A percentile compares a stretch with the other conserved stretches of the same genome.
phyloP scores from a whole-genome alignment of 2,113 vertebrate genomes.

The Engystomops pustulosus region DNA sequence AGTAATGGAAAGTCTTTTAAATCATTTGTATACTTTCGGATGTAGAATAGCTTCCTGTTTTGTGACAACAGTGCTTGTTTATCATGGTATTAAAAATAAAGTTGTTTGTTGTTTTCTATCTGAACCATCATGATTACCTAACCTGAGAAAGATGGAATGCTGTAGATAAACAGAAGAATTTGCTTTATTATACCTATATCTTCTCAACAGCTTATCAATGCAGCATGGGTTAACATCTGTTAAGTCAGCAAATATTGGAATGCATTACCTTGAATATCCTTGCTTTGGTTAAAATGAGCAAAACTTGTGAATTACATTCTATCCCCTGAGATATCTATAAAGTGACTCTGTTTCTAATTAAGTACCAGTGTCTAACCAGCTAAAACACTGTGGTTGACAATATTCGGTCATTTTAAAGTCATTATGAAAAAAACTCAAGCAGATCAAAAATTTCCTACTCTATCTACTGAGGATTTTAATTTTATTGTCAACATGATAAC shows the following conservation, averaged over 20 bases:
- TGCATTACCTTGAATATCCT: constrained; percentile 29
- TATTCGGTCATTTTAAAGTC: neutral
- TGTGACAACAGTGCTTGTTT: too few relatives aligned
- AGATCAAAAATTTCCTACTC: neutral
- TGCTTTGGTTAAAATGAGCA: constrained; percentile 12
- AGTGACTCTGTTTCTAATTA: constrained; percentile 20
- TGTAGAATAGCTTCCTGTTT: too few relatives aligned
- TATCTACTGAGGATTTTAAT: neutral
- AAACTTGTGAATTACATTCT: neutral
- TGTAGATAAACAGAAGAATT: neutral
- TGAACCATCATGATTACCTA: neutral
- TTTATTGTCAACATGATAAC: neutral
- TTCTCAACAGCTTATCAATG: neutral
- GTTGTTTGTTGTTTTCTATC: too few relatives aligned
- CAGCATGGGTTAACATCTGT: neutral
- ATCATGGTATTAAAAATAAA: too few relatives aligned
- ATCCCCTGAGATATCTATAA: constrained; percentile 10
- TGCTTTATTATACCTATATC: neutral
- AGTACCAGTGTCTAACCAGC: constrained; percentile 20
- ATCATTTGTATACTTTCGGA: too few relatives aligned
- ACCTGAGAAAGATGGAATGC: neutral
- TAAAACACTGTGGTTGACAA: constrained; percentile 20
- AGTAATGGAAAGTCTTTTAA: too few relatives aligned
- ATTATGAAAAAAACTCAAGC: constrained; percentile 21
- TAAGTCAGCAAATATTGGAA: constrained; percentile 19